Evolutionary conservation across 2,888 invertebrate genomes (phyloP), one percentile per base, ranked within the genome.

Genomic region (Coremacera marginata): DNA sequence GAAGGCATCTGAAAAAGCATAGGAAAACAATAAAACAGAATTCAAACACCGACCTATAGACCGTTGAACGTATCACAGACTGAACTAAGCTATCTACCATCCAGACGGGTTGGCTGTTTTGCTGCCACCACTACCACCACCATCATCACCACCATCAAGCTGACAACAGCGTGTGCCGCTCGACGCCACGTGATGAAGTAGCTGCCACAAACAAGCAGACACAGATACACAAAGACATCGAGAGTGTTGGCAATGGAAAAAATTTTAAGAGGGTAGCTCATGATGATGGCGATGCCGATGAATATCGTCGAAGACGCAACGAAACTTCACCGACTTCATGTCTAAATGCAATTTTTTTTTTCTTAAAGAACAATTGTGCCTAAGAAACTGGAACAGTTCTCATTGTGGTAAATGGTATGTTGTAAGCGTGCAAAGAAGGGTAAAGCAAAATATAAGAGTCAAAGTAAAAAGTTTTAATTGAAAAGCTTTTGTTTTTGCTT

Each of bases 141-240:
- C 65, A 34, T n/a, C n/a, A 19, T 57, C 31, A 37, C 14, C 49
- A 51, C 68, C 73, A 31, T 27, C 65, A 34, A 37, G 71, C n/a
- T 34, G 19, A 51, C 9, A 51, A 31, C 63, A 65, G 49, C 52
- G 27, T 74, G 25, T 60, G 57, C 44, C 52, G 52, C 37, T 19
- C 22, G 22, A 25, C 37, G 37, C 65, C 67, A 55, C 67, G 74
- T 74, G 74, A 74, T 74, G 52, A 74, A 74, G 74, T 67, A 31
- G 67, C 22, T 25, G 52, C 16, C 67, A 27, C 27, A 49, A 34
- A 62, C 60, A n/a, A 37, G 14, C 3, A n/a, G 37, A 14, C 34
- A 60, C 8, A 22, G 3, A 16, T 22, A 49, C 2, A 72, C n/a
- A 25, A 57, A 72, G 72, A 22, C 37, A n/a, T 22, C 37, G 27